Conservation (phyloP, 2,797 vertebrate genomes). For the Pyrocephalus nanus region DNA sequence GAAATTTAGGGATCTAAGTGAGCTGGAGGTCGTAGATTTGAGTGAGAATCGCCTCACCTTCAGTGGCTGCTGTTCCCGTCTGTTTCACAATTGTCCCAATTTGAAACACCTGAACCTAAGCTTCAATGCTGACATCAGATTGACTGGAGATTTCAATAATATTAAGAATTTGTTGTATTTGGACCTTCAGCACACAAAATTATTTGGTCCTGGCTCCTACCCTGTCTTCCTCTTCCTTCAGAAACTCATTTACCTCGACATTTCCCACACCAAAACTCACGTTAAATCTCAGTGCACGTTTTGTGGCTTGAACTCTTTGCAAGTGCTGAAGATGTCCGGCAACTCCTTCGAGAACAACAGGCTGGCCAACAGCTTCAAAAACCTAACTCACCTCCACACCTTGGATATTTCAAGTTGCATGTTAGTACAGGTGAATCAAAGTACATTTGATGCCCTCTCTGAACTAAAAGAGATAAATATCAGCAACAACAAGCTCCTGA, state of each 20-base stretch:
- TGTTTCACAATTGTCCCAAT: not conserved
- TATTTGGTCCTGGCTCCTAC: slow-evolving; percentile 45
- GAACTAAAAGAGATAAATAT: slow-evolving; percentile 71
- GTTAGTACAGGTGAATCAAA: slow-evolving; percentile 48
- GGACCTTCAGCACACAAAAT: slow-evolving; percentile 74
- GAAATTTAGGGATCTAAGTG: not conserved
- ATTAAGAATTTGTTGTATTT: slow-evolving; percentile 62
- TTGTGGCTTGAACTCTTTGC: slow-evolving; percentile 70
- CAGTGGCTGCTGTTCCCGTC: slow-evolving; percentile 11
- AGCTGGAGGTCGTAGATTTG: slow-evolving; percentile 73
- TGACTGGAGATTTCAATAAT: slow-evolving; percentile 56
- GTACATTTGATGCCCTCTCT: slow-evolving; percentile 59
- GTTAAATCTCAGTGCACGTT: slow-evolving; percentile 68
- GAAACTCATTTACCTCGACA: slow-evolving; percentile 76
- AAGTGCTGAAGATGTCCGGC: slow-evolving; percentile 75
- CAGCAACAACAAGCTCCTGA: slow-evolving; percentile 74
- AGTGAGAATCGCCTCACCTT: slow-evolving; percentile 72
- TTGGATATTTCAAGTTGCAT: slow-evolving; percentile 77
- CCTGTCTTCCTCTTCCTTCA: slow-evolving; percentile 68
- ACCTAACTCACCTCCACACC: slow-evolving; percentile 57
- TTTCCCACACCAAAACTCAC: slow-evolving; percentile 70
- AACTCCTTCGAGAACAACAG: slow-evolving; percentile 70
- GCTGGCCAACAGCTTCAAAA: slow-evolving; percentile 64
- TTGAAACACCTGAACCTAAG: slow-evolving; percentile 79
- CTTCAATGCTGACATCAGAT: slow-evolving; percentile 66